Percentiles rank a stretch among this genome's conserved stretches.
phyloP scores from a whole-genome alignment of 2,797 vertebrate species.

The Sardinella longiceps region DNA sequence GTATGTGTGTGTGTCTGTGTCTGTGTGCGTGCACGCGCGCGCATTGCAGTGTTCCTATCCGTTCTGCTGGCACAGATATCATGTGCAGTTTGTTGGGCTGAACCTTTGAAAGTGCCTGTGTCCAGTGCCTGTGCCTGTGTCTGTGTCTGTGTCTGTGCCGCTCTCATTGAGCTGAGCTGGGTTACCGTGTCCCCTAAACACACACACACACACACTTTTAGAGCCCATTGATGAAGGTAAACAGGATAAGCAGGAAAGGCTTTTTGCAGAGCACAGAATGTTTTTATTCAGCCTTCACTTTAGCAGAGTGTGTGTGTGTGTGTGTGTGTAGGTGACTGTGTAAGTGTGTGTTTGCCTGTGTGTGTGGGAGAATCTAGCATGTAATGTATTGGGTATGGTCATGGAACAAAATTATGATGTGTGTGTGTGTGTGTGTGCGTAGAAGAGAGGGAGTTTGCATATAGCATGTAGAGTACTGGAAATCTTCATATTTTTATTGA shows the following conservation, averaged over 20 bases:
- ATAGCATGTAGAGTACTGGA: neutral
- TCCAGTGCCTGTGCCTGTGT: too few relatives aligned
- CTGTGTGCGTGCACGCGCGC: too few relatives aligned
- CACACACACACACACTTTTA: too few relatives aligned
- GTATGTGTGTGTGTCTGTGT: neutral
- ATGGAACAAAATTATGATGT: too few relatives aligned
- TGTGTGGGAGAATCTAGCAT: conserved; percentile 8
- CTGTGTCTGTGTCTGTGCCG: too few relatives aligned
- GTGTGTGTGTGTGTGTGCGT: neutral
- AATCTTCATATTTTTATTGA: too few relatives aligned
- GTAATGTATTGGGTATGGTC: too few relatives aligned
- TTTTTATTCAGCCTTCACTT: neutral
- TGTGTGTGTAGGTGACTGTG: neutral
- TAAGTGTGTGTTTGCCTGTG: neutral
- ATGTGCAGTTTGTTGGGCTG: neutral
- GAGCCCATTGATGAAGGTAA: neutral
- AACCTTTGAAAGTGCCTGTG: too few relatives aligned
- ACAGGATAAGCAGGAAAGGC: neutral
- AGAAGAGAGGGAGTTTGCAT: neutral
- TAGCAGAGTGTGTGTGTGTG: neutral
- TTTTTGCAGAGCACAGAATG: neutral
- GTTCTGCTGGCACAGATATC: neutral
- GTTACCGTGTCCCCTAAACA: neutral
- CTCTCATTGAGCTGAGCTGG: neutral
- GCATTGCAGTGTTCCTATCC: neutral